Percentiles rank a stretch among this genome's conserved stretches.
Evolutionary conservation across 2,113 vertebrate species (phyloP).

Genomic region (Scalopus aquaticus): DNA sequence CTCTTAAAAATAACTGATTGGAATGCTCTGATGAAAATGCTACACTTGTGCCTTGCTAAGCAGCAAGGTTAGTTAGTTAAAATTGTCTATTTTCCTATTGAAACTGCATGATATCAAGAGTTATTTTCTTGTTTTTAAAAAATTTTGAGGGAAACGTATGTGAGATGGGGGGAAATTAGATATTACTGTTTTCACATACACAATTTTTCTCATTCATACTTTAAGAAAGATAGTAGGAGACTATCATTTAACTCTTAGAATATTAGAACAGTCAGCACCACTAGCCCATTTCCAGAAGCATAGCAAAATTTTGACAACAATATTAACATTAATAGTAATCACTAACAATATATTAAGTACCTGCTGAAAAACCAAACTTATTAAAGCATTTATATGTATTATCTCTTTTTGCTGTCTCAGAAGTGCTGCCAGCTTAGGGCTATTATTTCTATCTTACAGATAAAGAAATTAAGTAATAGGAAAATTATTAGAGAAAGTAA

Average conservation of each 20-base stretch:
- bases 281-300: neutral
- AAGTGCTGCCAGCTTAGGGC: neutral
- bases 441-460: neutral
- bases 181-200: constrained; percentile 4
- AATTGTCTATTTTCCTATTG: neutral
- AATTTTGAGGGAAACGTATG: neutral
- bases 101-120: neutral
- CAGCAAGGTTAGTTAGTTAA: neutral
- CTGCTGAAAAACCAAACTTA: neutral
- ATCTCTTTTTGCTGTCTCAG: neutral
- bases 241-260: neutral
- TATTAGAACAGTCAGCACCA: neutral
- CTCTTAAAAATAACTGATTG: neutral
- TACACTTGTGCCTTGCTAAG: neutral
- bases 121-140: neutral
- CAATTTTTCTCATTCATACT: neutral
- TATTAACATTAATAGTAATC: neutral
- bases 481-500: neutral
- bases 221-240: neutral
- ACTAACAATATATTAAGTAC: neutral
- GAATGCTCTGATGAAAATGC: neutral
- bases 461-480: neutral
- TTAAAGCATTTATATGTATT: neutral
- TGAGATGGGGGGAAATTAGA: neutral
- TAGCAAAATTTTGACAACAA: neutral